phyloP scores from a whole-genome alignment of 2,113 vertebrate species.

The Scartelaos histophorus region DNA sequence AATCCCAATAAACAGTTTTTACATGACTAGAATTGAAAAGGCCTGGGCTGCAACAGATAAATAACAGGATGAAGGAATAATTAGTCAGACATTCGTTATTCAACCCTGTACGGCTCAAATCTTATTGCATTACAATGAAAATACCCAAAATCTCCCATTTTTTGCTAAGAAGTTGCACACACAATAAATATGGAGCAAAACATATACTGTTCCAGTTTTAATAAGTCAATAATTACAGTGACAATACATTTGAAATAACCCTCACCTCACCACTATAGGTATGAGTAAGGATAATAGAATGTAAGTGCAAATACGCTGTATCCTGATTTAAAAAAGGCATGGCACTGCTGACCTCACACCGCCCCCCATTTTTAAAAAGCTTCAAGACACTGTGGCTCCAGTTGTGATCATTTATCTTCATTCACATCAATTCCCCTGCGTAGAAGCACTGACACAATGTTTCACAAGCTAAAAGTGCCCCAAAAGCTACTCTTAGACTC shows the following conservation, averaged over 20 bases:
- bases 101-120: too few species aligned
- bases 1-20: too few species aligned
- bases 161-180: too few species aligned
- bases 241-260: slow-evolving; percentile 47
- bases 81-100: too few species aligned
- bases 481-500: slow-evolving; percentile 17
- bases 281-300: slow-evolving; percentile 38
- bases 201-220: too few species aligned
- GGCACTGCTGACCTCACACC: slow-evolving; percentile 31
- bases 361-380: slow-evolving; percentile 24
- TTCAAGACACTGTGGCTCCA: slow-evolving; percentile 34
- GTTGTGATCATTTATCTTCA: slow-evolving; percentile 19
- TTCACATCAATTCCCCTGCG: slow-evolving; percentile 22
- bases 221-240: background rate
- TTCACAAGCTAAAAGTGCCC: background rate
- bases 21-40: too few species aligned
- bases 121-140: too few species aligned
- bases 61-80: too few species aligned
- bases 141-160: too few species aligned
- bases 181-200: too few species aligned
- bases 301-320: slow-evolving; percentile 47
- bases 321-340: slow-evolving; percentile 44
- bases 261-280: slow-evolving; percentile 32
- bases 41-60: too few species aligned
- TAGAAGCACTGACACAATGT: slow-evolving; percentile 7